These are phyloP conservation scores for Encarsia formosa DNA, from an alignment of 2,888 invertebrate species.

Conservation along the genomic window DNA sequence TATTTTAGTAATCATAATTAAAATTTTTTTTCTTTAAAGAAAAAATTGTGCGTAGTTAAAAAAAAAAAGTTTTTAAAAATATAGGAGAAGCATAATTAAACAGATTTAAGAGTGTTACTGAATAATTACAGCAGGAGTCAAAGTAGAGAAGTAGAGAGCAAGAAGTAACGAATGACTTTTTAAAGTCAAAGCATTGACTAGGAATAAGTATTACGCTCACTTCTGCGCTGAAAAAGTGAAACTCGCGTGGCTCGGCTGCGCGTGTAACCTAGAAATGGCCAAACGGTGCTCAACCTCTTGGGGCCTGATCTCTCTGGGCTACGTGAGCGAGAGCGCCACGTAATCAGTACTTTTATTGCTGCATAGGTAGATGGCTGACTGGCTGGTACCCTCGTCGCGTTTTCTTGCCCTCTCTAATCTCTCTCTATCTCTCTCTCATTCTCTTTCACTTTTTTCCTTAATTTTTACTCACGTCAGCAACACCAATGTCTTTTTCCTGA, in stretches of 20 bases:
- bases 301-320: constrained; percentile 5
- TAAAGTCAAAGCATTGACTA: not conserved
- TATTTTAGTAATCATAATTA: not conserved
- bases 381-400: not conserved
- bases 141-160: no score
- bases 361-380: not conserved
- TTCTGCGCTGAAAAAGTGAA: constrained; percentile 52
- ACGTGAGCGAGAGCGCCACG: not conserved
- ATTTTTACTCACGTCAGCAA: no score
- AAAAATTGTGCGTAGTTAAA: not conserved
- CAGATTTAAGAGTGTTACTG: not conserved
- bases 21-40: not conserved
- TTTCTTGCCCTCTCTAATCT: not conserved
- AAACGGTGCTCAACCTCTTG: constrained; percentile 48
- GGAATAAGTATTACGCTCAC: no score
- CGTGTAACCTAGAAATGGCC: constrained; percentile 52
- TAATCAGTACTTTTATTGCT: constrained; percentile 17
- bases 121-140: no score
- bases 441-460: not conserved
- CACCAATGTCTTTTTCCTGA: no score
- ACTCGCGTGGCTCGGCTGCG: constrained; percentile 50
- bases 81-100: not conserved
- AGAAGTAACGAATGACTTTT: not conserved
- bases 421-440: not conserved
- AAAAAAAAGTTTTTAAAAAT: not conserved